phyloP scores from a whole-genome alignment of 2,797 vertebrate genomes.

The Enteromius unitaeniatus region DNA sequence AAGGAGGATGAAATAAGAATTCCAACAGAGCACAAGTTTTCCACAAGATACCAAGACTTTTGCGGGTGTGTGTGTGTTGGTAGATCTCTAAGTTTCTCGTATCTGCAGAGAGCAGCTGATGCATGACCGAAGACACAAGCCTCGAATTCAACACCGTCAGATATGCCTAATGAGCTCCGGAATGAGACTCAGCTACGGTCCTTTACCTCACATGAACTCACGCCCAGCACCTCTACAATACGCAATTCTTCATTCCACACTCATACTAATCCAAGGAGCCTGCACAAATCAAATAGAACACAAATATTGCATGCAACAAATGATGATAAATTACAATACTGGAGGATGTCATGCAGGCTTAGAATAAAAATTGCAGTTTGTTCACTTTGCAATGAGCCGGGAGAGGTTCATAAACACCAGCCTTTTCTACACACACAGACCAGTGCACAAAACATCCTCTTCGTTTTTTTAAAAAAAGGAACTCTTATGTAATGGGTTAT shows the following conservation, averaged over 20 bases:
- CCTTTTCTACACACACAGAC: not conserved
- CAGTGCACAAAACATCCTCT: not conserved
- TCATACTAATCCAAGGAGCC: not conserved
- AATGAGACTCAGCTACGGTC: not conserved
- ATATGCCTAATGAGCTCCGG: constrained; percentile 21
- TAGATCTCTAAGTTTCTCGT: not conserved
- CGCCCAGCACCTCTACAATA: not conserved
- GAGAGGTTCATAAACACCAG: not conserved
- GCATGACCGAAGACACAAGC: constrained; percentile 1
- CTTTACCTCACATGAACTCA: constrained; percentile 24
- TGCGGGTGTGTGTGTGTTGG: not conserved
- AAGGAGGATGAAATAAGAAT: constrained; percentile 18
- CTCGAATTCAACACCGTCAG: constrained; percentile 12
- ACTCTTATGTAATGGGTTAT: not conserved
- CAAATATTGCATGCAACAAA: constrained; percentile 10
- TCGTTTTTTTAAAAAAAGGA: not conserved
- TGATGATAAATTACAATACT: constrained; percentile 17
- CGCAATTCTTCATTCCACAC: not conserved
- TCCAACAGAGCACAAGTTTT: constrained; percentile 15
- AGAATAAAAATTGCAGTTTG: not conserved
- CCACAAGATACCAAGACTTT: constrained; percentile 4
- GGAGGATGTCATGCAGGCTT: not conserved
- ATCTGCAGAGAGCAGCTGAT: constrained; percentile 7
- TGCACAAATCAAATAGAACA: constrained; percentile 19
- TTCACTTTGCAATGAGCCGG: not conserved